Percentiles rank a stretch among this genome's conserved stretches.
These are phyloP conservation scores for Synchiropus splendidus DNA, from an alignment of 2,113 vertebrate genomes.

Conservation along the genomic window DNA sequence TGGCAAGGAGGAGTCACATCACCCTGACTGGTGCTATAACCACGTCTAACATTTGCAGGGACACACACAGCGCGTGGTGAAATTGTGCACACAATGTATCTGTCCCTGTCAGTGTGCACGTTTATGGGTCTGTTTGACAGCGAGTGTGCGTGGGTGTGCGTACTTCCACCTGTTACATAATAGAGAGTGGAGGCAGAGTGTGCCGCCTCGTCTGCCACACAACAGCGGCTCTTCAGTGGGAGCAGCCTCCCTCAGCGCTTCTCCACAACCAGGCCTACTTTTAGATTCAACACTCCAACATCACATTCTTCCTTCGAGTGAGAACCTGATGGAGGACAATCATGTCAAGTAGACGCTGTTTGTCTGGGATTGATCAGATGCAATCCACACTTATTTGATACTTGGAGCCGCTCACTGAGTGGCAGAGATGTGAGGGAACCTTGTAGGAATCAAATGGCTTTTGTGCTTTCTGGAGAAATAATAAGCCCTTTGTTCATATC, in stretches of 20 bases:
- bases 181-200: slow-evolving; percentile 45
- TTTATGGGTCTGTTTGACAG: slow-evolving; percentile 21
- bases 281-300: slow-evolving; percentile 8
- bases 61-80: not conserved
- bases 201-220: slow-evolving; percentile 42
- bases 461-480: too few species aligned
- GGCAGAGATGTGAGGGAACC: too few species aligned
- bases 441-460: too few species aligned
- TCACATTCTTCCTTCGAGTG: slow-evolving; percentile 6
- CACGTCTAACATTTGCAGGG: not conserved
- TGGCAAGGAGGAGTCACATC: not conserved
- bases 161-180: slow-evolving; percentile 61
- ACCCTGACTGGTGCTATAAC: too few species aligned
- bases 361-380: slow-evolving; percentile 4
- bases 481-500: too few species aligned
- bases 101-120: slow-evolving; percentile 6
- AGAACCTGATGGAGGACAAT: slow-evolving; percentile 4
- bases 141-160: slow-evolving; percentile 33
- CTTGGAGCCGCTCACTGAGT: slow-evolving; percentile 1
- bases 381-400: not conserved
- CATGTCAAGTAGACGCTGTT: slow-evolving; percentile 15
- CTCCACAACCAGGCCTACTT: slow-evolving; percentile 20
- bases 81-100: slow-evolving; percentile 2
- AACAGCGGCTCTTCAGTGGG: slow-evolving; percentile 37
- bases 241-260: slow-evolving; percentile 29